Evolutionary conservation across 30 jellyfish, hydroid and myxozoan genomes (phyloP).

Genomic region (Hydractinia echinata): DNA sequence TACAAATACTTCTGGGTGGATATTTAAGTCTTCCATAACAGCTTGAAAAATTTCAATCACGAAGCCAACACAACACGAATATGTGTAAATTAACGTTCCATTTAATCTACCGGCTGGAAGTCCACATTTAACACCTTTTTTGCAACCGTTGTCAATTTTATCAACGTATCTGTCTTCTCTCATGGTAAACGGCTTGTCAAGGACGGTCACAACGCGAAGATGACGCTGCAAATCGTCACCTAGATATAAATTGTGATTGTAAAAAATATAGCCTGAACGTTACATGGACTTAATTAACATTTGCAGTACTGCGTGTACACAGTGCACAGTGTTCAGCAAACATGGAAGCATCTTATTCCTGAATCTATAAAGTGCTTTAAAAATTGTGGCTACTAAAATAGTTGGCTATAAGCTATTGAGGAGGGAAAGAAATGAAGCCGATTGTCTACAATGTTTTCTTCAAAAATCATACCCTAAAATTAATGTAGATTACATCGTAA

Average conservation of each 20-base stretch:
- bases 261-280: too few species aligned
- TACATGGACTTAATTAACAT: too few species aligned
- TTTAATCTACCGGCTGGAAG: not conserved
- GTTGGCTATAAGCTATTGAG: too few species aligned
- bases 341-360: too few species aligned
- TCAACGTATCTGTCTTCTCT: slow-evolving; percentile 30
- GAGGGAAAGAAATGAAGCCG: too few species aligned
- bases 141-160: slow-evolving; percentile 24
- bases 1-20: slow-evolving; percentile 49
- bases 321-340: too few species aligned
- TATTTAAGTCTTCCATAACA: slow-evolving; percentile 51
- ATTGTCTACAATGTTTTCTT: too few species aligned
- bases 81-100: slow-evolving; percentile 26
- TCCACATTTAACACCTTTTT: slow-evolving; percentile 31
- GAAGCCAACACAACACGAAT: slow-evolving; percentile 76
- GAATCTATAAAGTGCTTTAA: too few species aligned
- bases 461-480: too few species aligned
- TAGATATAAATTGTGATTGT: not conserved
- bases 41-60: slow-evolving; percentile 54
- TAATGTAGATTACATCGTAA: too few species aligned
- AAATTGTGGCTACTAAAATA: too few species aligned
- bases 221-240: slow-evolving; percentile 17
- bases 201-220: slow-evolving; percentile 50
- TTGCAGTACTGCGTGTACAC: too few species aligned
- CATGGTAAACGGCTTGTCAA: slow-evolving; percentile 68